phyloP scores from a whole-genome alignment of 2,888 invertebrate species.

The Tiliacea citrago region DNA sequence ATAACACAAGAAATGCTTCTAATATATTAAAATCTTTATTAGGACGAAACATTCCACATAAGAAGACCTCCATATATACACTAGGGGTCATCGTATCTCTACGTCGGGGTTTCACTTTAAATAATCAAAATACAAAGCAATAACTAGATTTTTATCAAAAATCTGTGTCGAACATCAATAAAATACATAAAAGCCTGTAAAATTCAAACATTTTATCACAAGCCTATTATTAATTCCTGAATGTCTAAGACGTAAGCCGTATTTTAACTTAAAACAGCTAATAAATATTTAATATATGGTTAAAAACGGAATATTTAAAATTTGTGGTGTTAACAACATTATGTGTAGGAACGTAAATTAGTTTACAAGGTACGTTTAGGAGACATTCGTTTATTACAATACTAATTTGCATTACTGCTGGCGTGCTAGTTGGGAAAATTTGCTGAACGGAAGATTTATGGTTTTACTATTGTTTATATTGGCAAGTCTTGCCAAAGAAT shows the following conservation, averaged over 20 bases:
- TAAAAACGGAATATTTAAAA: slow-evolving; percentile 28
- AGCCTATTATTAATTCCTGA: slow-evolving; percentile 21
- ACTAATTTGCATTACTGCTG: slow-evolving; percentile 8
- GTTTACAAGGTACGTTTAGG: slow-evolving; percentile 30
- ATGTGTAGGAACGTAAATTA: slow-evolving; percentile 43
- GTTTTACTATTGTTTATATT: background rate
- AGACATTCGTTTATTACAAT: slow-evolving; percentile 20
- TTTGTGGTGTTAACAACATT: slow-evolving; percentile 27
- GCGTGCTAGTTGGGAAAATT: background rate
- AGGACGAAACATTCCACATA: slow-evolving; percentile 67
- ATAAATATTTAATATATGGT: slow-evolving; percentile 31
- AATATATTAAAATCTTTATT: slow-evolving; percentile 69
- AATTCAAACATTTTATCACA: slow-evolving; percentile 46
- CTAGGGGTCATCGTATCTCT: slow-evolving; percentile 20
- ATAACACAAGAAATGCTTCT: slow-evolving; percentile 48
- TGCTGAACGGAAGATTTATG: background rate
- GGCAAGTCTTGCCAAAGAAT: background rate
- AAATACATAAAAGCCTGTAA: slow-evolving; percentile 39
- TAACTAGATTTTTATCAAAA: slow-evolving; percentile 30
- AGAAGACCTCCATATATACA: slow-evolving; percentile 44
- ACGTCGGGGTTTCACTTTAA: slow-evolving; percentile 32
- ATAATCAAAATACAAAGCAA: slow-evolving; percentile 29
- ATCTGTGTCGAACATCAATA: slow-evolving; percentile 42
- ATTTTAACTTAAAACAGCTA: slow-evolving; percentile 35
- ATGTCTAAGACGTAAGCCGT: slow-evolving; percentile 24